A percentile compares a stretch with the other conserved stretches of the same genome.
These are phyloP conservation scores for Drosophila equinoxialis DNA, from an alignment of 1,140 invertebrate species.

Conservation along the genomic window DNA sequence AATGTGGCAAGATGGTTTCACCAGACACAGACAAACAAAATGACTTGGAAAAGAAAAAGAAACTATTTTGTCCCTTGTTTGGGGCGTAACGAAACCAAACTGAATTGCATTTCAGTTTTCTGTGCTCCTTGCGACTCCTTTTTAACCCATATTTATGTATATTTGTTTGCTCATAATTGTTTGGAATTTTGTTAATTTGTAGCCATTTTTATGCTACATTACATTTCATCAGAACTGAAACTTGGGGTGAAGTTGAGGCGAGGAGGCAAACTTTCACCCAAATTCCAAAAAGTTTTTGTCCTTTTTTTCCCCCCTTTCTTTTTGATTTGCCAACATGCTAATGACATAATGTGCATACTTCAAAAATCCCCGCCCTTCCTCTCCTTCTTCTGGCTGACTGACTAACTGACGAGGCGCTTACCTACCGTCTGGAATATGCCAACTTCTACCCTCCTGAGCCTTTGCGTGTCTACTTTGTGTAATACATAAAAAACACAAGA, in stretches of 20 bases:
- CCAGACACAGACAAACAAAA: background rate
- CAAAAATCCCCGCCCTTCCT: constrained; percentile 53
- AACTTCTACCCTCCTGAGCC: constrained; percentile 30
- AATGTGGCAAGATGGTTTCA: constrained; percentile 37
- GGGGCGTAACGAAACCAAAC: constrained; percentile 42
- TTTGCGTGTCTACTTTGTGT: constrained; percentile 64
- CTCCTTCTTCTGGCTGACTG: background rate
- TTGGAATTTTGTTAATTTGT: constrained; percentile 77
- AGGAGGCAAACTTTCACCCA: constrained; percentile 11
- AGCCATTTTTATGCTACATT: constrained; percentile 64
- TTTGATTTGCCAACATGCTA: constrained; percentile 77
- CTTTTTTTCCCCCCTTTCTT: constrained; percentile 47
- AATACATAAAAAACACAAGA: constrained; percentile 24
- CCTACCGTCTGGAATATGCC: constrained; percentile 45
- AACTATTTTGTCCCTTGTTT: constrained; percentile 45
- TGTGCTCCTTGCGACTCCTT: background rate
- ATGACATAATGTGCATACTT: constrained; percentile 82
- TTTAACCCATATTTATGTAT: constrained; percentile 24
- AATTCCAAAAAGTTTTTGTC: constrained; percentile 51
- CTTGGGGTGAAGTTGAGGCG: too few species aligned
- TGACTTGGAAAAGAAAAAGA: constrained; percentile 41
- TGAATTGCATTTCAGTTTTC: background rate
- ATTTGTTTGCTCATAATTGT: constrained; percentile 69
- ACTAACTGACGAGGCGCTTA: constrained; percentile 30
- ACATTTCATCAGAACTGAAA: constrained; percentile 50